Base-by-base conservation (phyloP, 1,140 invertebrate genomes). In the Bombus sibiricus region DNA sequence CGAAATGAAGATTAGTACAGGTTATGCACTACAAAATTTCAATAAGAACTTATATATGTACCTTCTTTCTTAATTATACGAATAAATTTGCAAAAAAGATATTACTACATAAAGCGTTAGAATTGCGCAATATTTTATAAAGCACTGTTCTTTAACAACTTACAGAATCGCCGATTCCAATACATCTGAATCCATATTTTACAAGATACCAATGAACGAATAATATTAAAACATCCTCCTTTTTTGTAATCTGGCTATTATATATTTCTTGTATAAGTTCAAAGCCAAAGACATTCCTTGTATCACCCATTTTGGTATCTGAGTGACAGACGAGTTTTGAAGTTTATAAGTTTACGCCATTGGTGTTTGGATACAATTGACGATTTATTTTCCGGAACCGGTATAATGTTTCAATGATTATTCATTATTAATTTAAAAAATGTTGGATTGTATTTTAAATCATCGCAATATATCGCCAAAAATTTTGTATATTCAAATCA, bases 81-180 rank as follows among this genome's bases (percentile, higher is more conserved):
- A 66, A 47, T 12, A 53, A 34, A 74, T 37, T 34, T 32, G 3
- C 3, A 34, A 53, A 53, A 53, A 18, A 32, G 22, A 74, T 1
- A 57, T 59, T 22, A 15, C 9, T 25, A 15, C 3, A n/a, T 1
- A 53, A 68, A 69, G 18, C 2, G 1, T 39, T 62, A 6, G 8
- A 43, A 75, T 81, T 85, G 43, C 69, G 69, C 9, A 59, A 57
- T 28, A 66, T 28, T n/a, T 15, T 0, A 28, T 25, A 68, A 28
- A 41, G 64, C 10, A 34, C 22, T 25, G 13, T 15, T 47, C 1
- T 79, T 13, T 69, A 34, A 28, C 53, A 72, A 91, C 92, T 93
- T 94, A 97, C 97, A 86, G 96, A 96, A 92, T 98, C 97, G 8
- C 97, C 97, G 64, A 97, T 93, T 71, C 97, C 97, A 86, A 98